These are phyloP conservation scores for Atta colombica DNA, from an alignment of 1,140 invertebrate genomes.

Conservation along the genomic window DNA sequence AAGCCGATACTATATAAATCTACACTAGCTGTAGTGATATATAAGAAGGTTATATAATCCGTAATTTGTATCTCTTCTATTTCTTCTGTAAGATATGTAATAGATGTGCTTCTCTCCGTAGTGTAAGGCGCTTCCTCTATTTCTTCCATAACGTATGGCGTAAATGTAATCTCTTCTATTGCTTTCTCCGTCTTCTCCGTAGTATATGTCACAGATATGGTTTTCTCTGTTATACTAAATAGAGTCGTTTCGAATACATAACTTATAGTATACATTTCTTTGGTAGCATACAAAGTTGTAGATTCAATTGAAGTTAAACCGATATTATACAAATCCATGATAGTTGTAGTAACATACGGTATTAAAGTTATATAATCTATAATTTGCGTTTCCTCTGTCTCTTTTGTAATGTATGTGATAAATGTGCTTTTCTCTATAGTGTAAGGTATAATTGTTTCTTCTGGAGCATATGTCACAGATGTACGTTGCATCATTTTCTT, in stretches of 20 bases:
- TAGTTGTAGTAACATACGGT: background rate
- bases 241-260: background rate
- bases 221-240: background rate
- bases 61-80: background rate
- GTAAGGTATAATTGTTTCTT: background rate
- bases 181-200: background rate
- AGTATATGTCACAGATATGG: background rate
- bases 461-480: background rate
- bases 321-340: background rate
- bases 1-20: background rate
- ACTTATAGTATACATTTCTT: conserved; percentile 27
- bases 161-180: background rate
- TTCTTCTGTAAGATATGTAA: background rate
- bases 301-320: background rate
- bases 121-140: conserved; percentile 1
- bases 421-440: too few species aligned
- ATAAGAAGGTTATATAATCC: background rate
- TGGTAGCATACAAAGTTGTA: background rate
- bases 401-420: background rate
- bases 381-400: background rate
- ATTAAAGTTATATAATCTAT: background rate
- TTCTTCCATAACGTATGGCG: background rate
- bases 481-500: conserved; percentile 21
- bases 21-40: background rate
- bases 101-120: background rate